phyloP scores from a whole-genome alignment of 2,888 invertebrate genomes.

The Chalcis sispes region DNA sequence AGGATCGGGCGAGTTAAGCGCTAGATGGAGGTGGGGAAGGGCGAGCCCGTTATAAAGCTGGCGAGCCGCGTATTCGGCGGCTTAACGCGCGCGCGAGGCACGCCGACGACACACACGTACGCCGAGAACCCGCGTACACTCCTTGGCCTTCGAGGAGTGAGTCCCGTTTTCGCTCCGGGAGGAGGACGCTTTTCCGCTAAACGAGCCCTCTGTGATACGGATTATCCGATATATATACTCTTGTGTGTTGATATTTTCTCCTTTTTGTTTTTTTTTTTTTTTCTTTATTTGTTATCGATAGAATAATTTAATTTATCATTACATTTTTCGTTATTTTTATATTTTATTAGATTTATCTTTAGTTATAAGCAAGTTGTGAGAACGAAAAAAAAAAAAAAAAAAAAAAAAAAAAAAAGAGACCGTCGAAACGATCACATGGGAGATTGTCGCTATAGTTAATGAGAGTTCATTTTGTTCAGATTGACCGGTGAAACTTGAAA shows the following conservation, averaged over 20 bases:
- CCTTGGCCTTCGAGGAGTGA: slow-evolving; percentile 47
- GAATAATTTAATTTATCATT: too few species aligned
- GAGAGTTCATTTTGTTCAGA: slow-evolving; percentile 31
- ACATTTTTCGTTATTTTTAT: too few species aligned
- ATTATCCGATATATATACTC: too few species aligned
- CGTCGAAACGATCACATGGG: not conserved
- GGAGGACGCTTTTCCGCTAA: slow-evolving; percentile 15
- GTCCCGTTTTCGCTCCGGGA: slow-evolving; percentile 48
- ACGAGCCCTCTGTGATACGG: slow-evolving; percentile 1
- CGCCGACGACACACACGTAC: too few species aligned
- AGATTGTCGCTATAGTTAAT: not conserved
- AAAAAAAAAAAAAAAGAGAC: too few species aligned
- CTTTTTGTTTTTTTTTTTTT: too few species aligned
- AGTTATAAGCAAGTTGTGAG: too few species aligned
- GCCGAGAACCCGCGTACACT: slow-evolving; percentile 21
- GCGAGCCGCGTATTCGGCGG: slow-evolving; percentile 77
- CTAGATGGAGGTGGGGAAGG: slow-evolving; percentile 75
- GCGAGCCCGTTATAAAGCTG: slow-evolving; percentile 78
- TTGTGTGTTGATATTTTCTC: too few species aligned
- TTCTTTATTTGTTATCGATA: too few species aligned
- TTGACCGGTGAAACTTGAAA: not conserved
- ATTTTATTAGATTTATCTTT: too few species aligned
- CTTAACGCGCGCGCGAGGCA: slow-evolving; percentile 68
- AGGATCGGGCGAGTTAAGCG: slow-evolving; percentile 3
- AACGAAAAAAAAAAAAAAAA: too few species aligned